Percentiles rank a stretch among this genome's conserved stretches.
Evolutionary conservation across 1,140 invertebrate species (phyloP).

Genomic region (Drosophila carrolli): DNA sequence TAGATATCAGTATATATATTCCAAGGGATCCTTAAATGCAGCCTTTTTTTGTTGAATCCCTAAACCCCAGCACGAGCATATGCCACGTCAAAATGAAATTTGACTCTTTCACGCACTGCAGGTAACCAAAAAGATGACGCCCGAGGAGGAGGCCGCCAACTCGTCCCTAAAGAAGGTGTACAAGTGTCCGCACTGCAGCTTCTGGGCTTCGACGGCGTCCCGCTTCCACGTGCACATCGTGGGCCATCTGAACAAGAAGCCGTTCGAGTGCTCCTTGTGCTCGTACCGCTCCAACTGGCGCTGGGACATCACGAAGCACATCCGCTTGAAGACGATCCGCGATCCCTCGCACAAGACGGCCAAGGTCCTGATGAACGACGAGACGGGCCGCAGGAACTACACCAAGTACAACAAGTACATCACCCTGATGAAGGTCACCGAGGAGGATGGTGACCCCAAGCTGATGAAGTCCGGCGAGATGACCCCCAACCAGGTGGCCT

Average conservation of each 20-base stretch:
- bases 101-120: constrained; percentile 84
- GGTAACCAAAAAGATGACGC: constrained; percentile 85
- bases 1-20: too few species aligned
- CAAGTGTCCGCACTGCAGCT: constrained; percentile 95
- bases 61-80: constrained; percentile 61
- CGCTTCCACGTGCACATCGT: constrained; percentile 97
- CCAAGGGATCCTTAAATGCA: not conserved
- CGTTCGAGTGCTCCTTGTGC: constrained; percentile 97
- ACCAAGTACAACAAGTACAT: constrained; percentile 96
- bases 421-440: constrained; percentile 88
- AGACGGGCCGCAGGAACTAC: constrained; percentile 95
- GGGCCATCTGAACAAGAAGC: constrained; percentile 95
- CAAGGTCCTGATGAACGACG: constrained; percentile 95
- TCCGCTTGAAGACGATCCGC: constrained; percentile 93
- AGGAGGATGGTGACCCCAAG: constrained; percentile 84
- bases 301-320: constrained; percentile 98
- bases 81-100: constrained; percentile 84
- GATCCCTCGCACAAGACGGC: constrained; percentile 91
- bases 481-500: constrained; percentile 84
- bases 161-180: constrained; percentile 89
- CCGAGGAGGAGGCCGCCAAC: constrained; percentile 84
- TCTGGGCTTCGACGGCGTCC: constrained; percentile 96
- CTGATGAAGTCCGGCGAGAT: constrained; percentile 84
- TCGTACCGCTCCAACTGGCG: constrained; percentile 97
- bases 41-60: not conserved